Evolutionary conservation across 2,113 vertebrate species (phyloP), one percentile per base, ranked within the genome.

Genomic region (Dipodomys merriami): DNA sequence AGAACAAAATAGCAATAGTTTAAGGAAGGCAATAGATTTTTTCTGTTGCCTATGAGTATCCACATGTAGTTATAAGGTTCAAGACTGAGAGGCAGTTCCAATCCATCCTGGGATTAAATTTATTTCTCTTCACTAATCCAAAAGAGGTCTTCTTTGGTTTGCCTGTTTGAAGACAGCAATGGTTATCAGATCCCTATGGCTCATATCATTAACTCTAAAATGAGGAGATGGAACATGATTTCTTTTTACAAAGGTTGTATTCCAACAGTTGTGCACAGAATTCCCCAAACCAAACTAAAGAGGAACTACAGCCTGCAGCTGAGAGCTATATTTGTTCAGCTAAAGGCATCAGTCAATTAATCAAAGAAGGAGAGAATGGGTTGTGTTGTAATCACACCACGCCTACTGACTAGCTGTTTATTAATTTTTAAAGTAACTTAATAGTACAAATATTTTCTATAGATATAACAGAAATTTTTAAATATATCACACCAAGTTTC

Each of bases 301-400:
- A 2, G 2, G 2, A 88, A 83, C 69, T 10, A 62, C 1, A 46
- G 7, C 12, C 13, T 39, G 15, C 6, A 62, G 6, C 29, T 68
- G 7, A 7, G 1, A 89, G 10, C 3, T 69, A 5, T 71, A 5
- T 71, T 90, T 77, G 12, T 25, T 23, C 16, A 33, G 5, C 22
- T 83, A 76, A 88, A 20, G 15, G 27, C 27, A 87, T 6, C 44
- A 46, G 39, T 87, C 2, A 57, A 1, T 83, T 72, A 69, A n/a
- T 15, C 57, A 87, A n/a, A 91, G 19, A 76, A 76, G 16, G 0
- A 12, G 18, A 39, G 6, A 46, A 33, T 15, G 30, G 18, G 22
- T 44, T 13, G 0, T 1, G 1, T 1, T n/a, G 1, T 23, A 25
- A 46, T 46, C 35, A 65, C 4, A 2, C 30, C 71, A 23, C 2